A percentile compares a stretch with the other conserved stretches of the same genome.
Conservation (phyloP, 2,113 vertebrate genomes). For the Cryptoleucopteryx plumbea region DNA sequence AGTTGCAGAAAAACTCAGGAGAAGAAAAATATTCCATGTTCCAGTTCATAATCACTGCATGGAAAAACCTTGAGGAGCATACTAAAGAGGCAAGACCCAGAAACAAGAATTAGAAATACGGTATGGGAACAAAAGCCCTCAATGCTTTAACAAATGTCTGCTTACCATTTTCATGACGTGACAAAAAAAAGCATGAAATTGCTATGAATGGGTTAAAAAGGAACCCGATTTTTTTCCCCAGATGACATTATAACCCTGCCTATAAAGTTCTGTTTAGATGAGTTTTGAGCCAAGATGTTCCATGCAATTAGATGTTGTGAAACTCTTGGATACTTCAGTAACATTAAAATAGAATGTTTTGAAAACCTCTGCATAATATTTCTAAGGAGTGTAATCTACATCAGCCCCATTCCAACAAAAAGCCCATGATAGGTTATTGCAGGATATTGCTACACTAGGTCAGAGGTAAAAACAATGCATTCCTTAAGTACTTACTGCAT, state of each 20-base stretch:
- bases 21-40: not conserved
- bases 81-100: not conserved
- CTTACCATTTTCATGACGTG: not conserved
- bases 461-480: constrained; percentile 48
- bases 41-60: not conserved
- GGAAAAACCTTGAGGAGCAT: not conserved
- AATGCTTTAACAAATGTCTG: not conserved
- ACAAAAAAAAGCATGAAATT: not conserved
- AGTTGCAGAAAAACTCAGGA: not conserved
- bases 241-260: not conserved
- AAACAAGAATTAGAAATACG: not conserved
- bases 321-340: constrained; percentile 22
- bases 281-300: not conserved
- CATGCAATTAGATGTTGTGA: constrained; percentile 10
- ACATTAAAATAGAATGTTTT: constrained; percentile 29
- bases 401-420: constrained; percentile 13
- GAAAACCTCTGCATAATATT: constrained; percentile 42
- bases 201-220: not conserved
- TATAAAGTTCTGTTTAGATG: not conserved
- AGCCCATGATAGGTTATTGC: not conserved
- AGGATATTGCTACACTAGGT: constrained; percentile 9
- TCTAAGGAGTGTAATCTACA: constrained; percentile 51
- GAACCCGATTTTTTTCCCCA: not conserved
- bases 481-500: not conserved
- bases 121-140: not conserved